phyloP scores from a whole-genome alignment of 2,888 invertebrate genomes.

The Hypena proboscidalis region DNA sequence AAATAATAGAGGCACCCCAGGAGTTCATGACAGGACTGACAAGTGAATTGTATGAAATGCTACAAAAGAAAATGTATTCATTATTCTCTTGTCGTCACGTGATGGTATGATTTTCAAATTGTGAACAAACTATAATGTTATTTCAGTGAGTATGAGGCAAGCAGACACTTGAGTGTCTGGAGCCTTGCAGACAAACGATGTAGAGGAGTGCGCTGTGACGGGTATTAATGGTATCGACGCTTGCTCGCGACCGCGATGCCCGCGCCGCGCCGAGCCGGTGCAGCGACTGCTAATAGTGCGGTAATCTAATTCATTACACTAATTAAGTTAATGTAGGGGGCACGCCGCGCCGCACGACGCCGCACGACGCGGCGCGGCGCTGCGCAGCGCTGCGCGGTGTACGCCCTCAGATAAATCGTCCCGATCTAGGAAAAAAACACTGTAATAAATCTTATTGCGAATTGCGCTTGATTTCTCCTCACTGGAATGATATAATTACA shows the following conservation, averaged over 20 bases:
- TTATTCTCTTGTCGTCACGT: too few relatives aligned
- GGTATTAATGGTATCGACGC: constrained; percentile 52
- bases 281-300: constrained; percentile 23
- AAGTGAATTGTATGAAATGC: too few relatives aligned
- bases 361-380: constrained; percentile 19
- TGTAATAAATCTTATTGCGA: constrained; percentile 60
- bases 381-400: constrained; percentile 11
- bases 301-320: constrained; percentile 63
- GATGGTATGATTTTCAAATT: too few relatives aligned
- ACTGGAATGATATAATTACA: constrained; percentile 66
- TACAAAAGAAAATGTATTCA: too few relatives aligned
- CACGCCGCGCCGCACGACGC: constrained; percentile 42
- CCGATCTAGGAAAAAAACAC: constrained; percentile 55
- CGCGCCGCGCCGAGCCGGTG: too few relatives aligned
- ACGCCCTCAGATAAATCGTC: constrained; percentile 46
- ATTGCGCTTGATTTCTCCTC: constrained; percentile 60
- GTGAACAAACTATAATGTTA: too few relatives aligned
- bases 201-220: constrained; percentile 31
- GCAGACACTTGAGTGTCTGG: too few relatives aligned
- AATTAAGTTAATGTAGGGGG: constrained; percentile 59
- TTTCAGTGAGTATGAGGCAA: too few relatives aligned
- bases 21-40: too few relatives aligned
- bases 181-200: constrained; percentile 26
- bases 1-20: too few relatives aligned
- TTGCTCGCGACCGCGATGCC: constrained; percentile 44